phyloP scores from a whole-genome alignment of 2,888 invertebrate species.

The Panzeria rudis region DNA sequence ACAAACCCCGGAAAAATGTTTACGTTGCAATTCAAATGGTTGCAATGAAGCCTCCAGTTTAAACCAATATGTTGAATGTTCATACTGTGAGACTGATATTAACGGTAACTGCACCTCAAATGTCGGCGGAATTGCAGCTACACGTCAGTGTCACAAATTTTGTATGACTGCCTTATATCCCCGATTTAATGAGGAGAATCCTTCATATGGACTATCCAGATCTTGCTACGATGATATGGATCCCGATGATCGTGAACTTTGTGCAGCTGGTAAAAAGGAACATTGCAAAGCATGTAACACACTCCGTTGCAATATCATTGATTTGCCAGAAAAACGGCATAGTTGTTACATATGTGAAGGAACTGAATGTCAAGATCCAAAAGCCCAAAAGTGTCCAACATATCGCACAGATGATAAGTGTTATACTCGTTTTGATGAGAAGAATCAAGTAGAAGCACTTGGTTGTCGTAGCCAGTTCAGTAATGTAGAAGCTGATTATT shows the following conservation, averaged over 20 bases:
- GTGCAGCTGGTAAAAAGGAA: slow-evolving; percentile 74
- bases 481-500: slow-evolving; percentile 74
- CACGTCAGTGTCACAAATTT: slow-evolving; percentile 77
- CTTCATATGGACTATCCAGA: slow-evolving; percentile 78
- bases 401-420: slow-evolving; percentile 79
- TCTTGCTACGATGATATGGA: slow-evolving; percentile 81
- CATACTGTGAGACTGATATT: slow-evolving; percentile 77
- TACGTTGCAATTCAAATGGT: slow-evolving; percentile 80
- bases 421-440: slow-evolving; percentile 78
- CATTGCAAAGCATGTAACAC: slow-evolving; percentile 76
- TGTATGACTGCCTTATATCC: slow-evolving; percentile 79
- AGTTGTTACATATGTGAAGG: slow-evolving; percentile 78
- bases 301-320: slow-evolving; percentile 76
- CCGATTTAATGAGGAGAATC: slow-evolving; percentile 75
- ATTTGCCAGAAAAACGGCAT: slow-evolving; percentile 74
- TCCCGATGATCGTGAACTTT: slow-evolving; percentile 75
- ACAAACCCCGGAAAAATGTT: slow-evolving; percentile 75
- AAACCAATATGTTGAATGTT: slow-evolving; percentile 77
- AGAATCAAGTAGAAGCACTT: slow-evolving; percentile 71
- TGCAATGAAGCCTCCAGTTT: slow-evolving; percentile 78
- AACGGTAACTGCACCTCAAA: slow-evolving; percentile 75
- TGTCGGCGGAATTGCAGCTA: slow-evolving; percentile 65
- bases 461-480: slow-evolving; percentile 80
- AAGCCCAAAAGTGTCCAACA: slow-evolving; percentile 73
- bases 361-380: slow-evolving; percentile 76